Evolutionary conservation across 2,797 vertebrate species (phyloP), one percentile per base, ranked within the genome.

Genomic region (Coilia nasus): DNA sequence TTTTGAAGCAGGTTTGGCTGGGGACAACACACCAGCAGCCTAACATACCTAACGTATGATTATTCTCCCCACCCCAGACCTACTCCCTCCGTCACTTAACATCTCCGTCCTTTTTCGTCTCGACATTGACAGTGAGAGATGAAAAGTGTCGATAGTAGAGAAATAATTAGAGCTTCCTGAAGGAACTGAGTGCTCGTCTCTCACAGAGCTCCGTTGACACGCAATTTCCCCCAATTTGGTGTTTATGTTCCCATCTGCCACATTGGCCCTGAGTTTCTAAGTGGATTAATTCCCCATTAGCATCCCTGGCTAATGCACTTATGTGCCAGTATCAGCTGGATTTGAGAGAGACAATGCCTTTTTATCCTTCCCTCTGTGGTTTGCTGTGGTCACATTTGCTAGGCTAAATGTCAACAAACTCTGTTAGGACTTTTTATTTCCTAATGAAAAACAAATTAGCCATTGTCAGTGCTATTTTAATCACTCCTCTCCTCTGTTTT

Each of bases 401-500:
- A 31, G 59, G 54, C n/a, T 50, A 28, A 47, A 47, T 31, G 6
- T 28, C 47, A 47, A 54, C 25, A 12, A 50, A 67, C 60, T 71
- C 21, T 84, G 75, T 84, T 41, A 67, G 31, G 60, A 62, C 41
- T 83, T 11, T 44, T 81, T 46, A n/a, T 78, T 62, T 81, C 80
- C 21, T 23, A 78, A 44, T 78, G 35, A 78, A 78, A 28, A 44
- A 78, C 71, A 78, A 78, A 78, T 78, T 78, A 78, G 5, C 17
- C 35, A 44, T 78, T 46, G 44, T 81, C 35, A 54, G 21, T 56
- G 85, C 15, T 25, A 12, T 25, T 64, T 15, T 47, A 56, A 47
- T 35, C n/a, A 41, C 59, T 23, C 47, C 57, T 31, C 59, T 23
- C 47, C 57, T 31, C 62, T 47, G 21, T 25, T 41, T 67, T 46